These are phyloP conservation scores for Harmothoe impar DNA, from an alignment of 2,888 invertebrate genomes.

Conservation along the genomic window DNA sequence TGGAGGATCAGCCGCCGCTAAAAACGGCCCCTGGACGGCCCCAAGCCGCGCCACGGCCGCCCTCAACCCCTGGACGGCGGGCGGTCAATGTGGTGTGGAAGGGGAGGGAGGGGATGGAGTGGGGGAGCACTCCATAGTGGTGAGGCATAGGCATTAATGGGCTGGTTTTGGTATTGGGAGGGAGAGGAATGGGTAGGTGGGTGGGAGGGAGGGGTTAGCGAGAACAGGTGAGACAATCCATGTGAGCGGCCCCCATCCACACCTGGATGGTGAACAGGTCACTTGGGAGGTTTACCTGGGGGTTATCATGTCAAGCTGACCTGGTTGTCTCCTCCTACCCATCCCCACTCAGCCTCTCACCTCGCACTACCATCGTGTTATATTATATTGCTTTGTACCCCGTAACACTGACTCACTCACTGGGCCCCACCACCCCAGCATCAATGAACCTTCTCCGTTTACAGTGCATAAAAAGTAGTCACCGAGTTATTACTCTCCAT, in stretches of 20 bases:
- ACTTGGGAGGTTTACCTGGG: not conserved
- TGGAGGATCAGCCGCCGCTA: slow-evolving; percentile 10
- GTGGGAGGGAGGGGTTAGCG: not conserved
- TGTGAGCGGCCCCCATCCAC: not conserved
- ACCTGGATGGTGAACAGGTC: slow-evolving; percentile 47
- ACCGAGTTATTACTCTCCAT: slow-evolving; percentile 21
- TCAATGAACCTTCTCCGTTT: slow-evolving; percentile 17
- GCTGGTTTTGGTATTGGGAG: not conserved
- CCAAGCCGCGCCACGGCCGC: not conserved
- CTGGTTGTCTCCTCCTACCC: not conserved
- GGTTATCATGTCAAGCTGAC: slow-evolving; percentile 39
- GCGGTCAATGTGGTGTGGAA: not conserved
- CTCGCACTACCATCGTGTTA: not conserved
- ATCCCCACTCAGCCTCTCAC: not conserved
- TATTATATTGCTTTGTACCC: slow-evolving; percentile 42
- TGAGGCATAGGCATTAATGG: not conserved
- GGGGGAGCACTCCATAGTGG: not conserved
- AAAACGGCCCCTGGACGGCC: slow-evolving; percentile 48
- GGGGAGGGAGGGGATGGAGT: not conserved
- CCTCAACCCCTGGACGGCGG: not conserved
- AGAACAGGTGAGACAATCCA: slow-evolving; percentile 31
- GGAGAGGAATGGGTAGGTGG: too few relatives aligned
- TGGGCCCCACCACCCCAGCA: not conserved
- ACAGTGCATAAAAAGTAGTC: slow-evolving; percentile 38
- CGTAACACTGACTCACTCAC: slow-evolving; percentile 18